Conservation (phyloP, 2,113 vertebrate species). For the Tyrannus savana region DNA sequence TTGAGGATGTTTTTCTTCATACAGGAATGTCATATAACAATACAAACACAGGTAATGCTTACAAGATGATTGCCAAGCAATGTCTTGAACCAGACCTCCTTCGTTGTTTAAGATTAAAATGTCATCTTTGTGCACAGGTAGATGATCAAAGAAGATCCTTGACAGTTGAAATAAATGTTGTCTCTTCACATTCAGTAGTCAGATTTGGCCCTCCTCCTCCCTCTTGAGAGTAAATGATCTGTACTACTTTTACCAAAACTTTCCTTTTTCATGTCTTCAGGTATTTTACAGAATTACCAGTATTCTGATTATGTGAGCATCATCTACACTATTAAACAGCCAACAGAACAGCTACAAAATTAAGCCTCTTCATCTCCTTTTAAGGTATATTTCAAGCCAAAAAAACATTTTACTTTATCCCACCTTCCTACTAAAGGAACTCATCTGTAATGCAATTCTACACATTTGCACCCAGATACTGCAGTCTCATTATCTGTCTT, state of each 20-base stretch:
- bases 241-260: not conserved
- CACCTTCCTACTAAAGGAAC: not conserved
- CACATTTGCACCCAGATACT: not conserved
- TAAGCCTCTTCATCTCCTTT: not conserved
- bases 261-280: not conserved
- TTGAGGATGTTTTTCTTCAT: not conserved
- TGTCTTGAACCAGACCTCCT: not conserved
- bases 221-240: not conserved
- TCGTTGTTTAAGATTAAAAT: not conserved
- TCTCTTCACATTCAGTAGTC: not conserved
- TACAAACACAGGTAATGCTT: not conserved
- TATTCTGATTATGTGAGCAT: not conserved
- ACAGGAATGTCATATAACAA: not conserved
- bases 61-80: not conserved
- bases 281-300: not conserved
- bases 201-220: not conserved
- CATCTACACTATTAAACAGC: not conserved
- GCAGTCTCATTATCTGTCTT: not conserved
- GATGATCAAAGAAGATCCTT: not conserved
- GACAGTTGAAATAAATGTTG: not conserved
- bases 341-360: not conserved
- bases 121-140: not conserved
- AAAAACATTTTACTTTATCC: not conserved
- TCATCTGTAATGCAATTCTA: not conserved
- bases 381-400: not conserved